phyloP scores from a whole-genome alignment of 2,113 vertebrate species.

The Pholis gunnellus region DNA sequence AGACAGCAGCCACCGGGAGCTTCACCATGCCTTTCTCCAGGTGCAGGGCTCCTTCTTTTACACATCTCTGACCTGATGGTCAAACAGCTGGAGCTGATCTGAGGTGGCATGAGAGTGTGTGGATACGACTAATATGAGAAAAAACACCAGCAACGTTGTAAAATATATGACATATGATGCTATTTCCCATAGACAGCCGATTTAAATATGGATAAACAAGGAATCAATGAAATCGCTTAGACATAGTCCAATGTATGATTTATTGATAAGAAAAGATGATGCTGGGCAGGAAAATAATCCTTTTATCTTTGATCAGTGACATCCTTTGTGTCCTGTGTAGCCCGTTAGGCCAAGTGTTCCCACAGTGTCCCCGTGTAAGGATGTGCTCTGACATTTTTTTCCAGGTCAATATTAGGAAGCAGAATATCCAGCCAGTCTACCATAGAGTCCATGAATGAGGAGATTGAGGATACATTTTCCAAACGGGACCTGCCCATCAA shows the following conservation, averaged over 20 bases:
- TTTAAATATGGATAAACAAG: background rate
- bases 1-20: constrained; percentile 76
- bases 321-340: background rate
- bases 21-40: constrained; percentile 83
- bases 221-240: background rate
- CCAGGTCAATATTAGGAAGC: constrained; percentile 85
- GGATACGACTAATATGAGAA: background rate
- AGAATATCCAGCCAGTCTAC: constrained; percentile 81
- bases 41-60: constrained; percentile 65
- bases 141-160: background rate
- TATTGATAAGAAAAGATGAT: background rate
- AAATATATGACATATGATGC: background rate
- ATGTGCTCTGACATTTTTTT: background rate
- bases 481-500: constrained; percentile 67
- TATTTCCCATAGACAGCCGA: background rate
- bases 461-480: constrained; percentile 78
- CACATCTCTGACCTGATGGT: background rate
- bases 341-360: background rate
- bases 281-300: background rate
- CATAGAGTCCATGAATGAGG: constrained; percentile 76
- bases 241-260: background rate
- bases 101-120: background rate
- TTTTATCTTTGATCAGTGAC: background rate
- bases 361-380: background rate
- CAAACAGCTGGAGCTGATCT: background rate